Evolutionary conservation across 2,113 vertebrate species (phyloP).

Genomic region (Oncorhynchus nerka): DNA sequence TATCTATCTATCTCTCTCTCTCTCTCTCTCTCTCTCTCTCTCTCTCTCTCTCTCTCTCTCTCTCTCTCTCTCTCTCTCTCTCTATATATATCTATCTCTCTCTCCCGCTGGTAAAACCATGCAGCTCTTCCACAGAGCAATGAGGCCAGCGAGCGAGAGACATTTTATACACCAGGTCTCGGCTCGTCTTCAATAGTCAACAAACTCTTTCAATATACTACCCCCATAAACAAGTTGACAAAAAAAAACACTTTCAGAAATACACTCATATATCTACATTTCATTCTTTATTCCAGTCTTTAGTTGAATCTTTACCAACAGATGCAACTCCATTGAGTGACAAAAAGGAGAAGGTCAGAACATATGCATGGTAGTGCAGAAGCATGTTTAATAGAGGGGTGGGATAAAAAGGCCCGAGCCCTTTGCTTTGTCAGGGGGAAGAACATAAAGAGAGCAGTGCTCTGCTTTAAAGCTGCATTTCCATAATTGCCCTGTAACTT

Average conservation of each 20-base stretch:
- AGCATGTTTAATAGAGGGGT: slow-evolving; percentile 57
- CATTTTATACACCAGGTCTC: slow-evolving; percentile 27
- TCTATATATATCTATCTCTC: too few relatives aligned
- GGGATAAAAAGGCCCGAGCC: slow-evolving; percentile 48
- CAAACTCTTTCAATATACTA: background rate
- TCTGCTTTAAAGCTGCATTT: slow-evolving; percentile 94
- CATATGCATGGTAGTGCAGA: slow-evolving; percentile 41
- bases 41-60: too few relatives aligned
- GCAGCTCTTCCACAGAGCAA: slow-evolving; percentile 57
- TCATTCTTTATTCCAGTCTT: slow-evolving; percentile 12
- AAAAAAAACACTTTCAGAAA: background rate
- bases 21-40: too few relatives aligned
- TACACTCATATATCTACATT: background rate
- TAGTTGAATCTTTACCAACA: slow-evolving; percentile 21
- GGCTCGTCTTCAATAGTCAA: slow-evolving; percentile 41
- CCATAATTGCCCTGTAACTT: slow-evolving; percentile 99
- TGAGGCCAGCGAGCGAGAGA: background rate
- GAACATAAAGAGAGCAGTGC: slow-evolving; percentile 80
- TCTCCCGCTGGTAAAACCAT: slow-evolving; percentile 48
- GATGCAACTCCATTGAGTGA: slow-evolving; percentile 13
- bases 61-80: too few relatives aligned
- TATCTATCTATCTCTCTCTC: too few relatives aligned
- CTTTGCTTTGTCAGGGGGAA: slow-evolving; percentile 76
- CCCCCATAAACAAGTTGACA: background rate
- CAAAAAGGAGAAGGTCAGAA: slow-evolving; percentile 39